Percentiles rank a stretch among this genome's conserved stretches.
Evolutionary conservation across 2,797 vertebrate species (phyloP).

Genomic region (Peromyscus melanophrys): DNA sequence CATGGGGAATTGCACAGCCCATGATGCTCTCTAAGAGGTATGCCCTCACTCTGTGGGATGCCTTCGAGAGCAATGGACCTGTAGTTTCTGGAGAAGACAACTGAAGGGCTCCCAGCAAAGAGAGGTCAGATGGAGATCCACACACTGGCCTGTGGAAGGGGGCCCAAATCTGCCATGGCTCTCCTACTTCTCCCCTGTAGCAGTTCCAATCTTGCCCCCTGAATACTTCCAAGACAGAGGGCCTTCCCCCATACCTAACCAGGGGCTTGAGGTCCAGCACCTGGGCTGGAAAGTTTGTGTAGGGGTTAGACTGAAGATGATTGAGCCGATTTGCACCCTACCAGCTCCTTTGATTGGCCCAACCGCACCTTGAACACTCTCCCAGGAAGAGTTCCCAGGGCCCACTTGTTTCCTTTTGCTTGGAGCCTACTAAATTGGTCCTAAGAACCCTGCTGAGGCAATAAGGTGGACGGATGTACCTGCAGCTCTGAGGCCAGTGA

Average conservation of each 20-base stretch:
- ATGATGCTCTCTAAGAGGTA: neutral
- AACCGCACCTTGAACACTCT: neutral
- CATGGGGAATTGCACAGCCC: no score
- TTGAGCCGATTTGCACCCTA: neutral
- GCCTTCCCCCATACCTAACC: accelerated
- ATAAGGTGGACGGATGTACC: neutral
- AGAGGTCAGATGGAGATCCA: neutral
- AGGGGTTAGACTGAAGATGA: neutral
- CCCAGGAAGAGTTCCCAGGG: constrained; percentile 54
- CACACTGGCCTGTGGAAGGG: neutral
- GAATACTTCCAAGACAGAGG: accelerated
- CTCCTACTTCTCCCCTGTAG: no score
- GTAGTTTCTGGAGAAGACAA: neutral
- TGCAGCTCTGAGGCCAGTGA: constrained; percentile 70
- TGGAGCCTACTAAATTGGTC: constrained; percentile 75
- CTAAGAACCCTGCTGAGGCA: constrained; percentile 62
- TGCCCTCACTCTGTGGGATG: accelerated
- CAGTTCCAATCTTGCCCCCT: neutral
- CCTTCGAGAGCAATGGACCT: neutral
- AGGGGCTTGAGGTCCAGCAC: accelerated
- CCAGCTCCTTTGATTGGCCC: accelerated
- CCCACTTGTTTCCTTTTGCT: constrained; percentile 73
- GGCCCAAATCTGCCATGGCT: no score
- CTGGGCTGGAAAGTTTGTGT: accelerated
- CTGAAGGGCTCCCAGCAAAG: neutral